Evolutionary conservation across 2,888 invertebrate species (phyloP), one percentile per base, ranked within the genome.

Genomic region (Amphipoea lucens): DNA sequence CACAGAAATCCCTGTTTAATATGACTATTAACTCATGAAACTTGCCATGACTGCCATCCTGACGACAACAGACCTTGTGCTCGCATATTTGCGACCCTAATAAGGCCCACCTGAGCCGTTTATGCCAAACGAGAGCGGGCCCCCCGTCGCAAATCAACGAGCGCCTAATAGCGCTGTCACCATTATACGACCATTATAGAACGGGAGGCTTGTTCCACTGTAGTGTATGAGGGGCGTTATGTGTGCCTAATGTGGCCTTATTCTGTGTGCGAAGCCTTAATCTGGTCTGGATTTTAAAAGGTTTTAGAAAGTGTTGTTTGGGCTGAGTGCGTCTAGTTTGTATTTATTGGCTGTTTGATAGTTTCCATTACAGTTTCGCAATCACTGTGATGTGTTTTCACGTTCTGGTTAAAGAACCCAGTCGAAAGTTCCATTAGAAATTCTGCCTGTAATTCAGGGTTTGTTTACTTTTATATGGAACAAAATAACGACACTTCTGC

Each of bases 141-240:
- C 78, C 83, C 72, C 86, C 74, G 65, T 72, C 77, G 89, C 90
- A 89, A 89, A 89, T 89, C 89, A 89, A 89, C 82, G 79, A 82
- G 78, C 63, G 78, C 85, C 89, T 91, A 91, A 90, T 91, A 90
- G 91, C 89, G 79, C 90, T 90, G 92, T 92, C 92, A 91, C 89
- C 88, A 87, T 89, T 90, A 91, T 90, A 89, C 91, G 92, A 91
- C 89, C 88, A 87, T 89, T 90, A 91, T 90, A 89, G 92, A 88
- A 85, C 90, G 78, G 90, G 87, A 87, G 90, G 86, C 91, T 91
- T 91, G 92, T 92, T 90, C 77, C 76, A 51, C 71, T 82, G 69
- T 90, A 87, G 90, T 90, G 88, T 92, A 90, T 90, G 92, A 87
- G 85, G 85, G 87, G 82, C 87, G 87, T 88, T 88, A 88, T 85